Percentiles rank a stretch among this genome's conserved stretches.
These are phyloP conservation scores for Triops longicaudatus DNA, from an alignment of 1,140 invertebrate species.

Conservation along the genomic window DNA sequence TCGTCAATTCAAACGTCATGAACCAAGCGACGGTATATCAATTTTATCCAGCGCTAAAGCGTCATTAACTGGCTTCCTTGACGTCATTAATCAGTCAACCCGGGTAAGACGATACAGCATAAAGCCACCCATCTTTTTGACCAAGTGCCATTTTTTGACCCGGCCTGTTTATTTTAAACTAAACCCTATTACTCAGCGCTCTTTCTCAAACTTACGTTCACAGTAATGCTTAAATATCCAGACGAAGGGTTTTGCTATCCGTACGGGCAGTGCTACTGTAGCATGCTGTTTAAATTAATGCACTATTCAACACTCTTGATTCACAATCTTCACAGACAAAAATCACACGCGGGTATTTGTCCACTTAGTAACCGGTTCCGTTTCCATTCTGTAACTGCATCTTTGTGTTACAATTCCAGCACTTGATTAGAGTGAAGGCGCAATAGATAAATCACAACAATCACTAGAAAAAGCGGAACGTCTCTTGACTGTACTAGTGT, in stretches of 20 bases:
- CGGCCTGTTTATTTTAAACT: background rate
- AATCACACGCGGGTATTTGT: too few species aligned
- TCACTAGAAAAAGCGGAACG: background rate
- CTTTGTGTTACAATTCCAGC: too few species aligned
- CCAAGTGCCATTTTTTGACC: background rate
- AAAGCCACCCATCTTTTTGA: background rate
- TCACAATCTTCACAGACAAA: too few species aligned
- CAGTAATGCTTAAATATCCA: too few species aligned
- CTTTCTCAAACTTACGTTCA: too few species aligned
- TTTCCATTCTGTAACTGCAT: too few species aligned
- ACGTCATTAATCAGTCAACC: constrained; percentile 11
- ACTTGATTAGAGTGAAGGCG: background rate
- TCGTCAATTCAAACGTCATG: background rate
- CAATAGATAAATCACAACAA: background rate
- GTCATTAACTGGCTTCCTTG: background rate
- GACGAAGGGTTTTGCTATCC: too few species aligned
- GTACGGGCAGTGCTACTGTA: too few species aligned
- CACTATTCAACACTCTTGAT: too few species aligned
- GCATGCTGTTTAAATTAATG: too few species aligned
- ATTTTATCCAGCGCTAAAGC: background rate
- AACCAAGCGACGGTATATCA: background rate
- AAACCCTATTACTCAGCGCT: too few species aligned
- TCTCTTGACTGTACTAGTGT: background rate
- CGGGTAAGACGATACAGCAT: background rate
- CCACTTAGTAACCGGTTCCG: too few species aligned